These are phyloP conservation scores for Drosophila varians DNA, from an alignment of 1,140 invertebrate genomes.

Conservation along the genomic window DNA sequence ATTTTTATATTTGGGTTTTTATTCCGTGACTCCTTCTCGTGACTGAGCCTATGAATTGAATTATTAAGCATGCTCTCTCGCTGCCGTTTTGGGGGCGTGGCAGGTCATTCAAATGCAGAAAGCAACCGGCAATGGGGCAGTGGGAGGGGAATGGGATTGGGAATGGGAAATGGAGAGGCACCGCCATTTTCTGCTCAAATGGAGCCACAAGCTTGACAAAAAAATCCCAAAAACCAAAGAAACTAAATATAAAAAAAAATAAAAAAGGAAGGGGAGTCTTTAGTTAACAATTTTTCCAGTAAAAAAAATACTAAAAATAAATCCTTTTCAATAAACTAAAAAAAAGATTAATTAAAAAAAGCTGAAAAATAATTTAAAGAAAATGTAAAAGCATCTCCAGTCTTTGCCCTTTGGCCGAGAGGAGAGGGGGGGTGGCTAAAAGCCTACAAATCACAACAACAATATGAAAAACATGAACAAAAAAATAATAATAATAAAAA, in stretches of 20 bases:
- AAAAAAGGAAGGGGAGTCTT: background rate
- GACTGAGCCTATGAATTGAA: slow-evolving; percentile 78
- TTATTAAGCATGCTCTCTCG: slow-evolving; percentile 65
- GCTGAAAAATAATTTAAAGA: too few relatives aligned
- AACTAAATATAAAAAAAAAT: background rate
- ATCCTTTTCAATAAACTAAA: too few relatives aligned
- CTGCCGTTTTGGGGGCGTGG: slow-evolving; percentile 36
- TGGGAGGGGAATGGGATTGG: background rate
- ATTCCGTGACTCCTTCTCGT: slow-evolving; percentile 72
- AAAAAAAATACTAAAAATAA: too few relatives aligned
- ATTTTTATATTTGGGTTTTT: slow-evolving; percentile 38
- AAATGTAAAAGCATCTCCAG: too few relatives aligned
- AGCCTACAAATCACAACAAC: slow-evolving; percentile 1
- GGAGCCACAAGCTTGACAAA: slow-evolving; percentile 25
- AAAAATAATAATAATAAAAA: slow-evolving; percentile 19
- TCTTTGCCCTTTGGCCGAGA: slow-evolving; percentile 1
- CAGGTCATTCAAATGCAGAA: slow-evolving; percentile 77
- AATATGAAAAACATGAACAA: slow-evolving; percentile 1
- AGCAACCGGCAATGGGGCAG: slow-evolving; percentile 3
- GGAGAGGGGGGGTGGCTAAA: background rate
- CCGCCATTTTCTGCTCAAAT: slow-evolving; percentile 52
- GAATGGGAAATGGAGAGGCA: slow-evolving; percentile 12
- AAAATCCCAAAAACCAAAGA: background rate
- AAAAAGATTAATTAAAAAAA: too few relatives aligned
- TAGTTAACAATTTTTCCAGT: too few relatives aligned